Evolutionary conservation across 2,888 invertebrate species (phyloP).

Genomic region (Ophion obscuratus): DNA sequence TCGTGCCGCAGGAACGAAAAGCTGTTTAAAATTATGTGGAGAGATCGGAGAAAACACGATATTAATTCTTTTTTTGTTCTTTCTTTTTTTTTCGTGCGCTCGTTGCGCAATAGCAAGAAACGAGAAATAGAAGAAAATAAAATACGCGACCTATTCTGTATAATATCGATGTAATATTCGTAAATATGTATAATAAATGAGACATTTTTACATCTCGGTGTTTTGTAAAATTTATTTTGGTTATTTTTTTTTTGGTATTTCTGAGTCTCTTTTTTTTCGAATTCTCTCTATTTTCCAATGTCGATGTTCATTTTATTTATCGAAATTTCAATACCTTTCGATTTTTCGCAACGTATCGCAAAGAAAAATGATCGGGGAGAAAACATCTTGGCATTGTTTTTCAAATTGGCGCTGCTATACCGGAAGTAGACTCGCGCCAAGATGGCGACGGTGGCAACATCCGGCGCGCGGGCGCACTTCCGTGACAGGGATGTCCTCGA

Average conservation of each 20-base stretch:
- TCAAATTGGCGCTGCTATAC: not conserved
- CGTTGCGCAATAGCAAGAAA: not conserved
- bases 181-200: conserved; percentile 49
- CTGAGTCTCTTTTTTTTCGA: too few relatives aligned
- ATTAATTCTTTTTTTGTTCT: too few relatives aligned
- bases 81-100: too few relatives aligned
- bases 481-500: not conserved
- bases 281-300: not conserved
- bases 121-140: not conserved
- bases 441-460: not conserved
- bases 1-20: too few relatives aligned
- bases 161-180: conserved; percentile 32
- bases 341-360: too few relatives aligned
- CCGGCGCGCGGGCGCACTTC: not conserved
- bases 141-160: conserved; percentile 27
- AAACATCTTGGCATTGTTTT: not conserved
- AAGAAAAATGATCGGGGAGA: not conserved
- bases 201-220: conserved; percentile 24
- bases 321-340: too few relatives aligned
- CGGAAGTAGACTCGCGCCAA: not conserved
- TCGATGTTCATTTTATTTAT: not conserved
- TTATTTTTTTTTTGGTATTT: too few relatives aligned
- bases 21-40: too few relatives aligned
- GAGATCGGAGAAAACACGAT: too few relatives aligned
- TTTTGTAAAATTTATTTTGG: not conserved